A percentile compares a stretch with the other conserved stretches of the same genome.
phyloP scores from a whole-genome alignment of 2,113 vertebrate species.

The Pica pica region DNA sequence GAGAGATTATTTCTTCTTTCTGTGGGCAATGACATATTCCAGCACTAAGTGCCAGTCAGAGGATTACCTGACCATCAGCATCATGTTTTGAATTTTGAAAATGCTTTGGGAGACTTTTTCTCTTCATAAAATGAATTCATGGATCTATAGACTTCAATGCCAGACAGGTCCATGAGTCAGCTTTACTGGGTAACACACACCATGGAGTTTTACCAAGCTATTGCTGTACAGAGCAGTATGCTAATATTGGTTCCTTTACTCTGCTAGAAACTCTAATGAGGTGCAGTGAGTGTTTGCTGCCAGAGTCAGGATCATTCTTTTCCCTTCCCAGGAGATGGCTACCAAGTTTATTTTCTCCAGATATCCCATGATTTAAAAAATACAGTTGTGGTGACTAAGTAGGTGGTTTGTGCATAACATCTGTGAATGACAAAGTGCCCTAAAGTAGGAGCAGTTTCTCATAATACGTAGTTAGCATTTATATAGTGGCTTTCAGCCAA shows the following conservation, averaged over 20 bases:
- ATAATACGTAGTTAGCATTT: not conserved
- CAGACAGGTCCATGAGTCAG: not conserved
- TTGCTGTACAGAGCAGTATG: not conserved
- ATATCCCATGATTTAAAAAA: not conserved
- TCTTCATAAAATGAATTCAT: not conserved
- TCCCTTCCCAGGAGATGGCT: not conserved
- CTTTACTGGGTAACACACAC: not conserved
- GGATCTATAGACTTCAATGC: not conserved
- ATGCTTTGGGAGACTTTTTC: not conserved
- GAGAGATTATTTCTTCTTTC: not conserved
- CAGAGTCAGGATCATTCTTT: not conserved
- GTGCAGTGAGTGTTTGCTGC: not conserved
- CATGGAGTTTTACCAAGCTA: not conserved
- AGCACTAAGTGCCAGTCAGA: not conserved
- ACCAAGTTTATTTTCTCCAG: not conserved
- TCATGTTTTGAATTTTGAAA: not conserved
- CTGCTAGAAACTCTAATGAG: not conserved
- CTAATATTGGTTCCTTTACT: not conserved
- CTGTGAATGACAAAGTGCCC: not conserved
- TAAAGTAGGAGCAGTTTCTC: not conserved
- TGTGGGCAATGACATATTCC: not conserved
- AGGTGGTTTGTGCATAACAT: not conserved
- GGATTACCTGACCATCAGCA: not conserved
- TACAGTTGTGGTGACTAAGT: not conserved
- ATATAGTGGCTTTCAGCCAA: not conserved